Conservation (phyloP, 2,113 vertebrate species). For the Pedionomus torquatus region DNA sequence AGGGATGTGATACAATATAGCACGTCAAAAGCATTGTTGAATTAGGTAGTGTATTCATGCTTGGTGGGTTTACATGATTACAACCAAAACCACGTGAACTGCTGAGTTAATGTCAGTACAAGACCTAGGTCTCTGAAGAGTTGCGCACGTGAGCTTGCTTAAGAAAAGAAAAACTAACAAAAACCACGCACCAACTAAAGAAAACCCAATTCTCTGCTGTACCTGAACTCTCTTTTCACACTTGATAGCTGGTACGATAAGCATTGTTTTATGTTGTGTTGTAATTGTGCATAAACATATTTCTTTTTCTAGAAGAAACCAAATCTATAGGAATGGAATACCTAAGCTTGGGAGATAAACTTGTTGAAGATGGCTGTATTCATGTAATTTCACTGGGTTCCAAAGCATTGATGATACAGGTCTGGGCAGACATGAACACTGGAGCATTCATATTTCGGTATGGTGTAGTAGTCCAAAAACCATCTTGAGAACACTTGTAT, state of each 20-base stretch:
- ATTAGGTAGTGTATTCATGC: background rate
- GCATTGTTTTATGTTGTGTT: background rate
- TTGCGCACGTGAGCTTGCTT: background rate
- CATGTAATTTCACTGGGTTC: slow-evolving; percentile 95
- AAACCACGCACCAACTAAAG: background rate
- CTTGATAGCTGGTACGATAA: background rate
- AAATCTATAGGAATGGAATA: slow-evolving; percentile 69
- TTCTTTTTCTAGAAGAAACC: slow-evolving; percentile 76
- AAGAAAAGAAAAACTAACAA: no score
- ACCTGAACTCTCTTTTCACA: background rate
- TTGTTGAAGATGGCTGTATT: slow-evolving; percentile 83
- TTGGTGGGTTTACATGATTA: background rate
- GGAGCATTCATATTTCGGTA: slow-evolving; percentile 92
- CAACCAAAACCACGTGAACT: background rate
- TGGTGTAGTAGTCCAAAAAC: background rate
- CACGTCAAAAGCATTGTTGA: background rate
- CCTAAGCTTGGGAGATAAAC: slow-evolving; percentile 70
- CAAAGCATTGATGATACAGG: slow-evolving; percentile 94
- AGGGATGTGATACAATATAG: background rate
- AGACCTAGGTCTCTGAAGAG: background rate
- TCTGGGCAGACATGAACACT: slow-evolving; percentile 88
- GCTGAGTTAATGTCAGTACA: background rate
- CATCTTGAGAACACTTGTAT: background rate
- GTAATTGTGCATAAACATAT: background rate
- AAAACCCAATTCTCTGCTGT: rapidly evolving